Base-by-base conservation (phyloP, 2,113 vertebrate species). In the Sebastes fasciatus region DNA sequence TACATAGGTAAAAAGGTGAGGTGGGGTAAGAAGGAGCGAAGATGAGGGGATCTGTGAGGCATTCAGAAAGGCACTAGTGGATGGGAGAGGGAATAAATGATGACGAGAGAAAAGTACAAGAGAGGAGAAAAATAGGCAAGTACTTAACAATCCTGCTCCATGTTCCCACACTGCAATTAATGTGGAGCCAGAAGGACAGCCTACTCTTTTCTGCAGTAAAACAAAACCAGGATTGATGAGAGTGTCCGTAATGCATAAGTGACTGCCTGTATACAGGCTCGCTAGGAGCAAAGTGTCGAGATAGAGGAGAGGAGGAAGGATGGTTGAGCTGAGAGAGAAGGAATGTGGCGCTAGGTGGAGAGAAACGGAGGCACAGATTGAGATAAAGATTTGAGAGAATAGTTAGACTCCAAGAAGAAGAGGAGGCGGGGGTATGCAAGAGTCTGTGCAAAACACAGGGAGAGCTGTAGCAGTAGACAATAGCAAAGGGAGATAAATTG, bases 161-260 rank as follows among this genome's bases (percentile, higher is more conserved):
- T 85, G 84, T 93, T 93, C 83, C 75, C 86, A 86, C 82, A 86
- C 61, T 82, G 89, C 92, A 93, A 94, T 92, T 93, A 92, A 94
- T 88, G 88, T 90, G 83, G 79, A 87, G 91, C 86, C 84, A 82
- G 89, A 87, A 91, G 90, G 88, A 91, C 64, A 71, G 84, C 82
- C 75, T 73, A 85, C 86, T 90, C 80, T 74, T 88, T 87, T 86
- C 89, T 81, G 77, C 80, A 86, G 82, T 92, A 86, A 93, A 91
- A 93, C 83, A 86, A 94, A 94, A 92, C 71, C 88, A 86, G 84
- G 90, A 94, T 93, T 91, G 90, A 95, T 94, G 92, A 93, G 79
- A 74, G 78, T 86, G 75, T 88, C 86, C 74, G 45, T 75, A 64
- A 67, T 76, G 79, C 58, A 76, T 83, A 91, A 91, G 88, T 80